Conservation (phyloP, 2,797 vertebrate genomes). For the Cossypha dichroa region DNA sequence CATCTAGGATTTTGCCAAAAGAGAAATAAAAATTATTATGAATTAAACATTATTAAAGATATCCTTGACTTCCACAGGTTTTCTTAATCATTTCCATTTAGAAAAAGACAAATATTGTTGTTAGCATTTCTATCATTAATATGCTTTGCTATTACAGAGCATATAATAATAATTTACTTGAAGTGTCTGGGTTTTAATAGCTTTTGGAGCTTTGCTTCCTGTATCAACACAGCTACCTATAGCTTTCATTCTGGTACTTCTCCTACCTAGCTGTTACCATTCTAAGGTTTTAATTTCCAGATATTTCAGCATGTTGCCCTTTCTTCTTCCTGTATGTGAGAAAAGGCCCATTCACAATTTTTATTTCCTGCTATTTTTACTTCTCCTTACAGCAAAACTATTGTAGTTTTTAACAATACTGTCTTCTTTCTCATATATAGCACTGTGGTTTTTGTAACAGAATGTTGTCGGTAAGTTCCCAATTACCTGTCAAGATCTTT, state of each 20-base stretch:
- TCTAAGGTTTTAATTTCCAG: background rate
- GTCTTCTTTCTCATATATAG: background rate
- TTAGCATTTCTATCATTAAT: background rate
- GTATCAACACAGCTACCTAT: background rate
- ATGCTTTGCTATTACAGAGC: background rate
- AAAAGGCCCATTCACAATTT: background rate
- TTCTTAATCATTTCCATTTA: background rate
- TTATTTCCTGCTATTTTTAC: background rate
- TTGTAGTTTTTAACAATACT: background rate
- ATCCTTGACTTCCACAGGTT: background rate
- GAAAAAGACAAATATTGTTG: background rate
- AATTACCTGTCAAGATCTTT: background rate
- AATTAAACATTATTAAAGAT: background rate
- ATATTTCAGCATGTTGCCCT: background rate
- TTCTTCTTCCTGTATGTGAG: background rate
- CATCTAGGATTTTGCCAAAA: background rate
- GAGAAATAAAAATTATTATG: constrained; percentile 1
- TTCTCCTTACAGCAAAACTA: background rate
- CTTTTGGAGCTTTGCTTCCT: background rate
- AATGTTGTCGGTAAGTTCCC: background rate
- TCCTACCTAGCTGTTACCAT: background rate
- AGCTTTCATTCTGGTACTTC: background rate
- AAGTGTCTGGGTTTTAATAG: background rate
- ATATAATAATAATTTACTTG: background rate
- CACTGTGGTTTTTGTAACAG: background rate